Evolutionary conservation across 2,888 invertebrate genomes (phyloP).

Genomic region (Drosophila nr. fundita): DNA sequence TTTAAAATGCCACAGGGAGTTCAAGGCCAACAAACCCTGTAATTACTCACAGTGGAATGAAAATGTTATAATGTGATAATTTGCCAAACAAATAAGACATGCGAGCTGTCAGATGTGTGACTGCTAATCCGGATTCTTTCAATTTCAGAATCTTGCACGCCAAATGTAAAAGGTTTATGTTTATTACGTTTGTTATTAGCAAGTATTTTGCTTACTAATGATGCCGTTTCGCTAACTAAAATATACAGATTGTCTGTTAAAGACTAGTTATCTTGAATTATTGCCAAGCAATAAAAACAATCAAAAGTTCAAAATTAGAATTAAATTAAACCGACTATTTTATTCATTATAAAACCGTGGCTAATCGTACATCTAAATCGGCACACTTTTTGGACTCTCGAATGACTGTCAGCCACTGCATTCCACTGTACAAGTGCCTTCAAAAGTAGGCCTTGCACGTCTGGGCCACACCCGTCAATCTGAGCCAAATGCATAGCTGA

Average conservation of each 20-base stretch:
- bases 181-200: conserved; percentile 35
- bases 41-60: conserved; percentile 31
- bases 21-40: conserved; percentile 45
- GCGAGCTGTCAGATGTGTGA: conserved; percentile 6
- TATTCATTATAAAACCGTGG: neutral
- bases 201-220: conserved; percentile 20
- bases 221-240: conserved; percentile 16
- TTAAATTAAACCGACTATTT: conserved; percentile 30
- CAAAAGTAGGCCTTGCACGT: conserved; percentile 70
- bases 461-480: conserved; percentile 44
- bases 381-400: neutral
- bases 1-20: conserved; percentile 29
- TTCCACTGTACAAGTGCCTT: conserved; percentile 53
- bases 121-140: conserved; percentile 10
- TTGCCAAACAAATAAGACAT: conserved; percentile 33
- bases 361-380: conserved; percentile 1
- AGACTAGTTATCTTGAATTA: conserved; percentile 43
- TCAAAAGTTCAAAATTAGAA: conserved; percentile 10
- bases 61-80: conserved; percentile 38
- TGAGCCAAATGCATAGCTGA: conserved; percentile 49
- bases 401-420: conserved; percentile 9
- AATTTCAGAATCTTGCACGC: conserved; percentile 34
- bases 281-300: conserved; percentile 6
- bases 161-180: conserved; percentile 54
- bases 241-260: conserved; percentile 14